Evolutionary conservation across 2,113 vertebrate species (phyloP).

Genomic region (Cairina moschata): DNA sequence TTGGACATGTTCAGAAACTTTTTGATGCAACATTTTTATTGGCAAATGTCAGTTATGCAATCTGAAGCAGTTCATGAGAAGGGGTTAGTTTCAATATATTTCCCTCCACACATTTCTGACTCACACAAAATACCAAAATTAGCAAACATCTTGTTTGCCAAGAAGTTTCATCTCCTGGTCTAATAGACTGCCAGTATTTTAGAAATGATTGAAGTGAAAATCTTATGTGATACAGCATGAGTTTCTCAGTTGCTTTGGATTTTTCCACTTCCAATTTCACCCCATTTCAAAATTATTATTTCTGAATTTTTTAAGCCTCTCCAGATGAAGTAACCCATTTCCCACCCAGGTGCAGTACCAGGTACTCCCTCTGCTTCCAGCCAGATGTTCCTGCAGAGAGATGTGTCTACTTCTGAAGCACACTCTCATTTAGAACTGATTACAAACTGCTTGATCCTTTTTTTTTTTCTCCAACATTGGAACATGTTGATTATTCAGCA

Average conservation of each 20-base stretch:
- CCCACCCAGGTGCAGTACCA: background rate
- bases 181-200: constrained; percentile 56
- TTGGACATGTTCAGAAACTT: constrained; percentile 12
- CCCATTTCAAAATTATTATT: background rate
- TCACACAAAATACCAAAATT: constrained; percentile 64
- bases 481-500: background rate
- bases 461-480: background rate
- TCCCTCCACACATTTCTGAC: constrained; percentile 66
- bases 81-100: constrained; percentile 53
- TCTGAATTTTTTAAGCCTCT: background rate
- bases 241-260: background rate
- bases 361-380: background rate
- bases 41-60: constrained; percentile 72
- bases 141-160: constrained; percentile 66
- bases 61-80: constrained; percentile 55
- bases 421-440: background rate
- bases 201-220: constrained; percentile 26
- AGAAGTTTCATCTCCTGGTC: constrained; percentile 61
- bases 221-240: background rate
- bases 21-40: constrained; percentile 29
- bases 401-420: background rate
- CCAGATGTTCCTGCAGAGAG: background rate
- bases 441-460: background rate
- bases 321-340: background rate
- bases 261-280: background rate